phyloP scores from a whole-genome alignment of 1,140 invertebrate species.

The Pogonognathellus flavescens region DNA sequence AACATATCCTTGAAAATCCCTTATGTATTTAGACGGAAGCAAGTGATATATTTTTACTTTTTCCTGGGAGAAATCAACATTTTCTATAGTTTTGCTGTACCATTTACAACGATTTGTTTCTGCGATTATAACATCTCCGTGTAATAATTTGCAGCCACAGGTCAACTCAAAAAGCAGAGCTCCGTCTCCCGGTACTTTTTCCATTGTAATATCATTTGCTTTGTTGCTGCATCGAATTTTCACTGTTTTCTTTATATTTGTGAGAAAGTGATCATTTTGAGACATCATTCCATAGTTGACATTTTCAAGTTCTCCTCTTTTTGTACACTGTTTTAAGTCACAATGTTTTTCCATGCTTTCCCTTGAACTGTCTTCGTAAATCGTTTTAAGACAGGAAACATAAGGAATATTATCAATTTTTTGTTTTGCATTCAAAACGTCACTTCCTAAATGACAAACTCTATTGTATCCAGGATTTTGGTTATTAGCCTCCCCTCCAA shows the following conservation, averaged over 20 bases:
- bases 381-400: background rate
- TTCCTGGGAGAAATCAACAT: background rate
- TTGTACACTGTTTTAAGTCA: background rate
- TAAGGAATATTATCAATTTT: background rate
- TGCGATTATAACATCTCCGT: background rate
- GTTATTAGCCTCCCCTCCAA: background rate
- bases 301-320: background rate
- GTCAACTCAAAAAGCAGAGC: background rate
- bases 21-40: background rate
- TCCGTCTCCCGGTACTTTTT: background rate
- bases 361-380: background rate
- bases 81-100: background rate
- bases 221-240: background rate
- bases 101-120: background rate
- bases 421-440: background rate
- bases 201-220: background rate
- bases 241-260: background rate
- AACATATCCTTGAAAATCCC: background rate
- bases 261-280: background rate
- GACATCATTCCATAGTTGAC: background rate
- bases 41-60: background rate
- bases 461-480: background rate
- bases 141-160: background rate
- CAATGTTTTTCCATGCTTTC: background rate
- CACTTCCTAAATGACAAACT: background rate